Conservation (phyloP, 2,888 invertebrate genomes). For the Sinelater perroti region DNA sequence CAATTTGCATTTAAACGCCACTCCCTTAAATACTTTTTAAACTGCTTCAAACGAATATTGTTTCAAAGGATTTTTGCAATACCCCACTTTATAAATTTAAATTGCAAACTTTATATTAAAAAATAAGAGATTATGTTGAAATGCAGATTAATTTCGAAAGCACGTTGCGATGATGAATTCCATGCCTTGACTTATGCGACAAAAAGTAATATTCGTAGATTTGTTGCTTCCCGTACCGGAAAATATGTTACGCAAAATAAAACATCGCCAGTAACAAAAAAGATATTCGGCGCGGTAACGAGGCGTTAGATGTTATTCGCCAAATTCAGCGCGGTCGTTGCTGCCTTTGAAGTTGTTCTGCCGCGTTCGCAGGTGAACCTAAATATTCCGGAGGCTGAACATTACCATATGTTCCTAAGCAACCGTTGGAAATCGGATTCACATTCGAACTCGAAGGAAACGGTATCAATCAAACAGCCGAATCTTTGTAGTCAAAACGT, state of each 20-base stretch:
- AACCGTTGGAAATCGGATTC: slow-evolving; percentile 33
- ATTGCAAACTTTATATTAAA: too few species aligned
- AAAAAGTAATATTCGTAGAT: too few species aligned
- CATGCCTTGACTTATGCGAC: too few species aligned
- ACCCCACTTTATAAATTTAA: too few species aligned
- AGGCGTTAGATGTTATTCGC: slow-evolving; percentile 4
- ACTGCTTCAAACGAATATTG: too few species aligned
- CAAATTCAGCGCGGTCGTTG: background rate
- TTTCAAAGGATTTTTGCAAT: too few species aligned
- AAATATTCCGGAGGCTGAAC: slow-evolving; percentile 20
- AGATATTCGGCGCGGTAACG: background rate
- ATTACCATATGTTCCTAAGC: slow-evolving; percentile 32
- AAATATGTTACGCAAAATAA: too few species aligned
- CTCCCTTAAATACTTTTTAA: too few species aligned
- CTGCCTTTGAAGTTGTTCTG: slow-evolving; percentile 22
- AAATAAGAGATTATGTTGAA: background rate
- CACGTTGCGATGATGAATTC: too few species aligned
- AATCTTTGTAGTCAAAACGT: slow-evolving; percentile 34
- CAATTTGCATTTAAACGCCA: too few species aligned
- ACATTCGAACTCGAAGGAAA: slow-evolving; percentile 25
- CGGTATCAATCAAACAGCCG: slow-evolving; percentile 29
- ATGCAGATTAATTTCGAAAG: background rate
- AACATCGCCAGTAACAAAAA: too few species aligned
- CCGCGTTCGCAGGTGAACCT: slow-evolving; percentile 17
- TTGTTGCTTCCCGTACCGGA: too few species aligned